Percentiles rank a stretch among this genome's conserved stretches.
phyloP scores from a whole-genome alignment of 2,113 vertebrate genomes.

The Coregonus clupeaformis region DNA sequence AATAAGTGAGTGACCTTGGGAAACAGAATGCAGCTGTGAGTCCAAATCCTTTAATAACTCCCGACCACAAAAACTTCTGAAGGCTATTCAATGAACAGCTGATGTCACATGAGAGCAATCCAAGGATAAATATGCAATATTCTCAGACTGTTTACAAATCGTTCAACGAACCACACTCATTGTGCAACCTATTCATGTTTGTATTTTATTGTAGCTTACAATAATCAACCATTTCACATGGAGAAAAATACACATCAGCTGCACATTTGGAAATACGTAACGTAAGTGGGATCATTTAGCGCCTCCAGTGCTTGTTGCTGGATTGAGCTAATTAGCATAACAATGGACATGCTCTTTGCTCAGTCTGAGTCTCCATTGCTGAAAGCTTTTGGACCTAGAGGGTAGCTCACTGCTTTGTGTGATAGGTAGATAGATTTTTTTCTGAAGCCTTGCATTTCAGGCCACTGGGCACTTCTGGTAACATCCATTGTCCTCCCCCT shows the following conservation, averaged over 20 bases:
- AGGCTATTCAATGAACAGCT: background rate
- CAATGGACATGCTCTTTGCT: background rate
- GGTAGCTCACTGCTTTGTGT: background rate
- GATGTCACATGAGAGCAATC: conserved; percentile 17
- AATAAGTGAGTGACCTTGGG: background rate
- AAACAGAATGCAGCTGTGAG: background rate
- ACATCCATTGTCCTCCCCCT: background rate
- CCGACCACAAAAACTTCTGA: background rate
- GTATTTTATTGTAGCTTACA: too few species aligned
- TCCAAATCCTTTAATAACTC: background rate
- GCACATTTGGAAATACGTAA: background rate
- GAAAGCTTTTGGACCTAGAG: background rate
- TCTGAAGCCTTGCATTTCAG: background rate
- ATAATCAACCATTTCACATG: background rate
- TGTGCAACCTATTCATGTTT: background rate
- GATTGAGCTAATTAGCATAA: background rate
- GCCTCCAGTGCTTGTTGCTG: background rate
- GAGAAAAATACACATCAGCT: background rate
- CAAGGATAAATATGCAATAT: background rate
- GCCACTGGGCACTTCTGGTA: background rate
- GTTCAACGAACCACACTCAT: background rate
- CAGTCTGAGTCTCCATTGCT: background rate
- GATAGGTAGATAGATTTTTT: background rate
- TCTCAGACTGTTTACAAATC: background rate
- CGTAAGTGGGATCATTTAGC: background rate